phyloP scores from a whole-genome alignment of 2,113 vertebrate genomes.

The Papio anubis region DNA sequence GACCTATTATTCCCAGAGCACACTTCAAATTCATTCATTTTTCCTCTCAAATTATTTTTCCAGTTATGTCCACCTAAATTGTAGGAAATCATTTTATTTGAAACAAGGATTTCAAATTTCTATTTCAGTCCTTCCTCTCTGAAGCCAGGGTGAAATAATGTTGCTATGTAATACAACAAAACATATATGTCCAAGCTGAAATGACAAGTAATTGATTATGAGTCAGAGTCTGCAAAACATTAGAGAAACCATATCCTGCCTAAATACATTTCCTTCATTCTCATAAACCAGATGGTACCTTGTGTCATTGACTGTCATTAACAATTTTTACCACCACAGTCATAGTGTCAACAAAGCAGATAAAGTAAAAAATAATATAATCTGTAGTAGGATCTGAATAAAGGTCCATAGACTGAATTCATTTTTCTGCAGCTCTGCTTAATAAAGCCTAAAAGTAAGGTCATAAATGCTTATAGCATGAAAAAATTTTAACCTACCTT shows the following conservation, averaged over 20 bases:
- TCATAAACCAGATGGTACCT: constrained; percentile 14
- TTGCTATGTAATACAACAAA: background rate
- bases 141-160: background rate
- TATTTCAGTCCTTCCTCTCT: background rate
- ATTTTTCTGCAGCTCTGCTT: background rate
- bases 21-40: constrained; percentile 21
- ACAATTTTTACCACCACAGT: background rate
- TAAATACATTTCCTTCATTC: background rate
- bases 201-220: constrained; percentile 1
- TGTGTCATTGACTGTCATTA: background rate
- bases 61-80: background rate
- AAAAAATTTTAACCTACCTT: background rate
- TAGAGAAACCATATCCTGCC: background rate
- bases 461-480: background rate
- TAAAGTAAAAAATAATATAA: background rate
- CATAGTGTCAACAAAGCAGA: background rate
- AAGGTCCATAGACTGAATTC: background rate
- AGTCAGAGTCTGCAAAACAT: constrained; percentile 17
- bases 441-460: background rate
- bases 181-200: background rate
- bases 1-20: constrained; percentile 15
- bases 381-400: background rate
- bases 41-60: constrained; percentile 23
- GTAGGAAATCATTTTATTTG: background rate
- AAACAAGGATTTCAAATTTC: background rate